phyloP scores from a whole-genome alignment of 37 sponge, comb jelly and placozoan genomes.

The Petrosia ficiformis region DNA sequence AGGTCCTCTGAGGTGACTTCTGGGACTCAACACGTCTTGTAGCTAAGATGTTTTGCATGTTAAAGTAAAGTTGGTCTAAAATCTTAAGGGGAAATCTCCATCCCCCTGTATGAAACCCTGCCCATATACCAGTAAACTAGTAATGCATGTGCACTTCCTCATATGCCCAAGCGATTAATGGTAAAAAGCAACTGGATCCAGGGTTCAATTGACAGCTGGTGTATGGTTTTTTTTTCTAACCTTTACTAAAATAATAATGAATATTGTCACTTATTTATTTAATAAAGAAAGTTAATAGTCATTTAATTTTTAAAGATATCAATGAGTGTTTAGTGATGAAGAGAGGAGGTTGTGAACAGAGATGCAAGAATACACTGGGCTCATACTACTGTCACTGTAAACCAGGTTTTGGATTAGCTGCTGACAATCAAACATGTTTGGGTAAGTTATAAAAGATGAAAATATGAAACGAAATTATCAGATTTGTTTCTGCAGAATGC shows the following conservation, averaged over 20 bases:
- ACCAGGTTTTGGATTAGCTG: constrained; percentile 7
- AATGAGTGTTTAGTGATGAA: neutral
- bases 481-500: constrained; percentile 40
- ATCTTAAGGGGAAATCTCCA: too few relatives aligned
- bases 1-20: too few relatives aligned
- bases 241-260: too few relatives aligned
- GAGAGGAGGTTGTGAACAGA: neutral
- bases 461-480: neutral
- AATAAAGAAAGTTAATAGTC: neutral
- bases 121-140: too few relatives aligned
- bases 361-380: constrained; percentile 33
- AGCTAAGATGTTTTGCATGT: too few relatives aligned
- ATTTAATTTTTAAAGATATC: neutral
- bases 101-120: too few relatives aligned
- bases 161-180: constrained; percentile 15
- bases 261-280: too few relatives aligned
- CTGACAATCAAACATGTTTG: constrained; percentile 13
- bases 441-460: constrained; percentile 2
- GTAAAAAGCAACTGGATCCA: constrained; percentile 10
- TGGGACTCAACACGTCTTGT: too few relatives aligned
- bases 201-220: neutral
- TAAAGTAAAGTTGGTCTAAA: too few relatives aligned
- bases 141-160: too few relatives aligned
- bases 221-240: neutral
- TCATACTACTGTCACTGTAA: constrained; percentile 42